These are phyloP conservation scores for Aix galericulata DNA, from an alignment of 2,113 vertebrate genomes.

Conservation along the genomic window DNA sequence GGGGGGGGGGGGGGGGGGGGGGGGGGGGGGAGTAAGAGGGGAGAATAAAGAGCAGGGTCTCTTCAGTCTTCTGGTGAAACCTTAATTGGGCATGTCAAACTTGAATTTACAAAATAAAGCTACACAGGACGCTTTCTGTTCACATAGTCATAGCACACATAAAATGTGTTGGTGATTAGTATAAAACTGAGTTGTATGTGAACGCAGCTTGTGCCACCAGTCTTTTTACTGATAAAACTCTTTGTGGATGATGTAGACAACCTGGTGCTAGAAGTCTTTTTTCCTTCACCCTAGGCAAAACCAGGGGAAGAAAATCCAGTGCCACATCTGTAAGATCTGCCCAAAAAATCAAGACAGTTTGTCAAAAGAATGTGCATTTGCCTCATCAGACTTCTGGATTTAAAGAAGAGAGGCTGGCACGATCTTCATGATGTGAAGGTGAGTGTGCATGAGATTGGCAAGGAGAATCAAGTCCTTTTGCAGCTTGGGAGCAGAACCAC, in stretches of 20 bases:
- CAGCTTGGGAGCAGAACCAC: background rate
- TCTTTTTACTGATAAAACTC: background rate
- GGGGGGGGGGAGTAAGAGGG: too few species aligned
- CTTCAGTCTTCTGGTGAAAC: background rate
- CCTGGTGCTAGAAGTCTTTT: background rate
- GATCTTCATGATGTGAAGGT: background rate
- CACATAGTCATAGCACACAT: background rate
- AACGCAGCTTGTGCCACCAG: background rate
- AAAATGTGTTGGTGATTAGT: background rate
- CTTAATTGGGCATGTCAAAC: background rate
- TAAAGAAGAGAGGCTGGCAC: background rate
- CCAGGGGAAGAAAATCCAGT: background rate
- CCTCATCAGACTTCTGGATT: background rate
- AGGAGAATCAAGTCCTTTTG: background rate
- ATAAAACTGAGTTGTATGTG: background rate
- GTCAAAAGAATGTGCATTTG: background rate
- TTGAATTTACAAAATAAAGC: background rate
- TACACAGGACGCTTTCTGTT: background rate
- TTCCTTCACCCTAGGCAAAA: background rate
- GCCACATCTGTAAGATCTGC: background rate
- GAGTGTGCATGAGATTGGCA: accelerated
- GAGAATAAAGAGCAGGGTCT: background rate
- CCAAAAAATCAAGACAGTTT: accelerated
- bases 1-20: too few species aligned
- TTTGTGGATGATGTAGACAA: background rate